Base-by-base conservation (phyloP, 2,113 vertebrate genomes). In the Blennius ocellaris region DNA sequence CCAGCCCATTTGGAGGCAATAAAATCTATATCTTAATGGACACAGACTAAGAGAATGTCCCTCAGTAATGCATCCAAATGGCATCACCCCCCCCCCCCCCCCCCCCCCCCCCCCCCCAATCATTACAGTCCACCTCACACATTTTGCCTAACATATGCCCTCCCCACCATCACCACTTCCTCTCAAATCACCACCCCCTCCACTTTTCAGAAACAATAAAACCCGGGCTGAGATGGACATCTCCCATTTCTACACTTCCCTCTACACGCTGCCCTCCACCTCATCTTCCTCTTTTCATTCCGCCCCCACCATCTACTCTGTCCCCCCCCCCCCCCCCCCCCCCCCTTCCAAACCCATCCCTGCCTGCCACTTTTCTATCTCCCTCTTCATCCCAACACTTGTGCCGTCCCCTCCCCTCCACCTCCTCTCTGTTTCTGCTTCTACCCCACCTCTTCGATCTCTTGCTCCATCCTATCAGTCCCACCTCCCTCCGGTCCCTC, bases 21-120 rank as follows among this genome's bases (percentile, higher is more conserved):
- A 85, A 89, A 85, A 84, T 70, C 80, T 58, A 57, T 73, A 89
- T 83, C 82, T 78, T 84, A 84, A 92, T 88, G 74, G 81, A 84
- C 15, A 52, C 39, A 50, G 73, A 66, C 56, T 69, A 74, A 73
- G 39, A 70, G 80, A 64, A 62, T 72, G 75, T 78, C 40, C 62
- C 45, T 64, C 45, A 55, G 62, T 66, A 72, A 68, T 82, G 78
- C 57, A 69, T 64, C 63, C 77, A 74, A 89, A 87, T 78, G 78
- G 61, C 82, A 70, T 78, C 76, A 61, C 2, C 21, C 21, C 21
- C 21, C 21, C 21, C 21, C 21, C 21, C n/a, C n/a, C n/a, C n/a
- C n/a, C n/a, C n/a, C n/a, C n/a, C n/a, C n/a, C n/a, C n/a, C 67
- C 58, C 60, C 65, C 73, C 38, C 56, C 65, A 64, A 51, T 78